phyloP scores from a whole-genome alignment of 1,140 invertebrate species.

The Cecropterus lyciades region DNA sequence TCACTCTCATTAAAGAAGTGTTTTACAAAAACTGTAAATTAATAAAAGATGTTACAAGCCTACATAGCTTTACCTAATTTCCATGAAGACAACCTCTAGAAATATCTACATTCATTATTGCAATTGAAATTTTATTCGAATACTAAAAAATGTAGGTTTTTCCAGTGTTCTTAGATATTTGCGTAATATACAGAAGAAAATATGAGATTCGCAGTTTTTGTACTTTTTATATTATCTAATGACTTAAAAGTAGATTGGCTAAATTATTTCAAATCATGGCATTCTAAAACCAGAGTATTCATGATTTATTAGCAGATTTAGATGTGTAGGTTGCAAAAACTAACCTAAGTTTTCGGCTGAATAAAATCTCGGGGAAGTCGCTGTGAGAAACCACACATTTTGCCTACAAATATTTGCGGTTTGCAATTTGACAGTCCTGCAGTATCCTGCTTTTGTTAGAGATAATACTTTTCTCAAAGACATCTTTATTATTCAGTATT shows the following conservation, averaged over 20 bases:
- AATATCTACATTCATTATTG: too few relatives aligned
- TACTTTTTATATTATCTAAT: background rate
- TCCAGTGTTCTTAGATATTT: too few relatives aligned
- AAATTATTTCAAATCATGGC: background rate
- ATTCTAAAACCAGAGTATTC: slow-evolving; percentile 9
- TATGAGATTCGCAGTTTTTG: too few relatives aligned
- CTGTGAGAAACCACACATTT: slow-evolving; percentile 61
- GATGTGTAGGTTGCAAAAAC: slow-evolving; percentile 39
- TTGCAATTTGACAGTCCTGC: slow-evolving; percentile 55
- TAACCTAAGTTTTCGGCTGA: slow-evolving; percentile 76
- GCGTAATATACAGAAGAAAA: too few relatives aligned
- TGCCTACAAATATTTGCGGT: slow-evolving; percentile 57
- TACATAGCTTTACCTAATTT: too few relatives aligned
- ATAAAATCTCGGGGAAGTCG: slow-evolving; percentile 63
- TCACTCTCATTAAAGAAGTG: too few relatives aligned
- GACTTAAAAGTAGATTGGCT: background rate
- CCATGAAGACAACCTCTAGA: too few relatives aligned
- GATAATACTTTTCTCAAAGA: slow-evolving; percentile 72
- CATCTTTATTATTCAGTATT: slow-evolving; percentile 57
- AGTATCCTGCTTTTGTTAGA: slow-evolving; percentile 62
- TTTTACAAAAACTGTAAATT: too few relatives aligned
- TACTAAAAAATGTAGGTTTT: too few relatives aligned
- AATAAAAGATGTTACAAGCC: too few relatives aligned
- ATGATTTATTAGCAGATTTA: background rate
- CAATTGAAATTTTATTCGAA: too few relatives aligned